Conservation (phyloP, 2,113 vertebrate species). For the Psophia crepitans region DNA sequence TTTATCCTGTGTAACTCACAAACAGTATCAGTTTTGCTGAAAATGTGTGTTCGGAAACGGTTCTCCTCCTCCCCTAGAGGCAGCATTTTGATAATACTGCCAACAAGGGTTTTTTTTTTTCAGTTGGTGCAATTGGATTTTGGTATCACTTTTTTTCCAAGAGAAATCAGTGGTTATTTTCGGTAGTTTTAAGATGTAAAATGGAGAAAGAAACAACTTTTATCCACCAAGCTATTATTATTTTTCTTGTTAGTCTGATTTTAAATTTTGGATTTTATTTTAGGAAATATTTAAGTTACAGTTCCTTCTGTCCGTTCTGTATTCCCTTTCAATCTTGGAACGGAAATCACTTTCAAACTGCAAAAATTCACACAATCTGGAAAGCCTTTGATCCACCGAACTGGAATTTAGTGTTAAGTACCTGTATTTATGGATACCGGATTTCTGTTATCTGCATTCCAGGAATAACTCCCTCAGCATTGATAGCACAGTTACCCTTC, state of each 20-base stretch:
- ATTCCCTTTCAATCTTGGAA: not conserved
- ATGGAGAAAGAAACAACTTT: not conserved
- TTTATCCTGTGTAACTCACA: not conserved
- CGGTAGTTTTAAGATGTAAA: not conserved
- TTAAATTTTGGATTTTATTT: not conserved
- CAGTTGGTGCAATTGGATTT: not conserved
- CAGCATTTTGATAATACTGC: not conserved
- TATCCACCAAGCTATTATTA: fast-evolving
- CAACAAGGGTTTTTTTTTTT: not conserved
- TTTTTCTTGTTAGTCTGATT: not conserved
- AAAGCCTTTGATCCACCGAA: not conserved
- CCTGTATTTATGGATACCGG: not conserved
- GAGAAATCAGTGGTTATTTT: not conserved
- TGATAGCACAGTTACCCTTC: not conserved
- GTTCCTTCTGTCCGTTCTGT: not conserved
- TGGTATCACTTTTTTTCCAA: not conserved
- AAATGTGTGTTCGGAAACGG: not conserved
- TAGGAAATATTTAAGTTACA: not conserved
- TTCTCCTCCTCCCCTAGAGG: not conserved
- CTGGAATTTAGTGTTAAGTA: not conserved
- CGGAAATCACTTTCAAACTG: not conserved
- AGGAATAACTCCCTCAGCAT: not conserved
- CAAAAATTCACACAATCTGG: not conserved
- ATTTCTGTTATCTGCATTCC: not conserved
- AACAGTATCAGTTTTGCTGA: not conserved